Evolutionary conservation across 2,797 vertebrate genomes (phyloP).

Genomic region (Heterohyrax brucei): DNA sequence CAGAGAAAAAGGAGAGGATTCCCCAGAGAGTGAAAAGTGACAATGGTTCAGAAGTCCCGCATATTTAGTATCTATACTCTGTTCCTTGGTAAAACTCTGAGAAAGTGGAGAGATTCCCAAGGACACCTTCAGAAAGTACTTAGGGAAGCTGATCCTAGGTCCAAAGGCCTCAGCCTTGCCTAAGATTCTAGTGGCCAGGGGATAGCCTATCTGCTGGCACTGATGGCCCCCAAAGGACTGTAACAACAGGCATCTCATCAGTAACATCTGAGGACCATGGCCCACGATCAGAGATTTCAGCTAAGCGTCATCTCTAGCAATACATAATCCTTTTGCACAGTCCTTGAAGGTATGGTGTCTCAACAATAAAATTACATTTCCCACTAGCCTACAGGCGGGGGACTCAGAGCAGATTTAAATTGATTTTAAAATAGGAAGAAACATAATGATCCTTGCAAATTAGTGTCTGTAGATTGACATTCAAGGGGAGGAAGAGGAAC

Average conservation of each 20-base stretch:
- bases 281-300: not conserved
- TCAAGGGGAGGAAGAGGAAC: not conserved
- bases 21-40: not conserved
- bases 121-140: accelerated
- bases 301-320: not conserved
- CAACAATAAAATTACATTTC: not conserved
- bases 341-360: not conserved
- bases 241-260: not conserved
- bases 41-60: not conserved
- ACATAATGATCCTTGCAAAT: slow-evolving; percentile 28
- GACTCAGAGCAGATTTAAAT: not conserved
- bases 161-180: not conserved
- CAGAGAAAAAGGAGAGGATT: not conserved
- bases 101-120: not conserved
- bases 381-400: not conserved
- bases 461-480: slow-evolving; percentile 33
- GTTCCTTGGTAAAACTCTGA: not conserved
- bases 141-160: not conserved
- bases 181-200: not conserved
- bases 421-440: slow-evolving; percentile 35
- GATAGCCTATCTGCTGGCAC: not conserved
- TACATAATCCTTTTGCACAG: not conserved
- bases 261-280: not conserved
- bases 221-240: not conserved
- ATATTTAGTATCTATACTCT: not conserved